Base-by-base conservation (phyloP, 92 coral and sea anemone genomes). In the Palythoa grandiflora region DNA sequence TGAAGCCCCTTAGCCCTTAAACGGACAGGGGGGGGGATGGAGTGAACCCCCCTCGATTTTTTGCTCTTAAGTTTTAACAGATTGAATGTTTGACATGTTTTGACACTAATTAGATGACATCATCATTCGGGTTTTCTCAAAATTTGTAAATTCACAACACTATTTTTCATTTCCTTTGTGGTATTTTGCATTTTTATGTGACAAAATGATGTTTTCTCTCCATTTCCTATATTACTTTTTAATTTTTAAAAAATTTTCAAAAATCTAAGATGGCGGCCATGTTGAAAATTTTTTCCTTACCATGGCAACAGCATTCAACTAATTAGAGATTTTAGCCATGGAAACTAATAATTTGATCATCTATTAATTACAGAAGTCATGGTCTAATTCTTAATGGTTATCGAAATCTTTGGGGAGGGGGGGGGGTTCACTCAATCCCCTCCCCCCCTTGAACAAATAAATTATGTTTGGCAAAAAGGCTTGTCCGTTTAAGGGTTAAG, bases 301-400 rank as follows among this genome's bases (percentile, higher is more conserved):
- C 77, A 36, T 73, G 77, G 77, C 77, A 73, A 73, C 77, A 73
- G 77, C 51, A 9, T 73, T 73, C 77, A 73, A 37, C 77, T 73
- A 73, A 73, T 38, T 73, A 73, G 77, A 12, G 51, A 73, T 73
- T 73, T 19, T 38, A 16, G 77, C 77, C 35, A 75, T 50, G 63
- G 38, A 47, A 75, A 75, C 21, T 50, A 12, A 52, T 52, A 38
- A 76, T 61, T 76, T 51, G 80, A 50, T 76, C 66, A 76, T 76
- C 61, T 76, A 76, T 52, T 76, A 76, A 76, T 76, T 76, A 28
- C 80, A 76, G 44, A 72, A 39, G 48, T 12, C 48, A 72, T 72
- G 77, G 38, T 39, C 77, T 72, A 72, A 76, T 19, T 76, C 80
- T 63, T 21, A 76, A 76, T 53, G 61, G 80, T 50, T 76, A 44